Conservation (phyloP, 1,140 invertebrate species). For the Belonocnema kinseyi region DNA sequence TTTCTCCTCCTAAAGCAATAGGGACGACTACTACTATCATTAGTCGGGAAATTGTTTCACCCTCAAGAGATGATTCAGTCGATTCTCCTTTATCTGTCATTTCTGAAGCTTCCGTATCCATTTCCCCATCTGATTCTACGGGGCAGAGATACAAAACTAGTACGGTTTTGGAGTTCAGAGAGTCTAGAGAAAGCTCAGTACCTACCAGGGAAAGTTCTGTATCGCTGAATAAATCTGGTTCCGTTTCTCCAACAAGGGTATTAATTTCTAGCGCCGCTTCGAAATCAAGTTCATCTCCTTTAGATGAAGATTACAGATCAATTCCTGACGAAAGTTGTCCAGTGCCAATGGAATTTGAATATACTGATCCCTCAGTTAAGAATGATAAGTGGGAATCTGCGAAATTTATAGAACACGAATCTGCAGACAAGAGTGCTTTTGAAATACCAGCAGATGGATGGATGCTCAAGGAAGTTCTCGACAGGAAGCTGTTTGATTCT, state of each 20-base stretch:
- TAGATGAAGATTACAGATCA: conserved; percentile 45
- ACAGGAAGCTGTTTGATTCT: conserved; percentile 86
- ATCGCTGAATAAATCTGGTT: conserved; percentile 39
- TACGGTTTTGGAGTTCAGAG: conserved; percentile 40
- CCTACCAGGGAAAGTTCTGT: conserved; percentile 37
- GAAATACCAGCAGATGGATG: conserved; percentile 90
- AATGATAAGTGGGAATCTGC: conserved; percentile 64
- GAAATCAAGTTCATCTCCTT: conserved; percentile 42
- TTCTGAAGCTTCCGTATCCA: not conserved
- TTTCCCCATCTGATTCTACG: not conserved
- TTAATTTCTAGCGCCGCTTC: conserved; percentile 17
- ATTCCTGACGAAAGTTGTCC: not conserved
- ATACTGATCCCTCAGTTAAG: conserved; percentile 49
- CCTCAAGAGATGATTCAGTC: conserved; percentile 31
- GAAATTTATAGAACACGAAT: conserved; percentile 62
- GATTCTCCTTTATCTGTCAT: not conserved
- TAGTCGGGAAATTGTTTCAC: conserved; percentile 51
- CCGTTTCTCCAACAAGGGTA: conserved; percentile 33
- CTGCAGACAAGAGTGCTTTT: conserved; percentile 77
- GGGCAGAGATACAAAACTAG: conserved; percentile 36
- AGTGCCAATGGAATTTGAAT: conserved; percentile 47
- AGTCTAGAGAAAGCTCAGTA: conserved; percentile 23
- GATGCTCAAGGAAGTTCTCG: conserved; percentile 86
- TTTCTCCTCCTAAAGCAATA: conserved; percentile 67
- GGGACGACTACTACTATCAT: conserved; percentile 67